Evolutionary conservation across 2,113 vertebrate genomes (phyloP), one percentile per base, ranked within the genome.

Genomic region (Malurus elegans): DNA sequence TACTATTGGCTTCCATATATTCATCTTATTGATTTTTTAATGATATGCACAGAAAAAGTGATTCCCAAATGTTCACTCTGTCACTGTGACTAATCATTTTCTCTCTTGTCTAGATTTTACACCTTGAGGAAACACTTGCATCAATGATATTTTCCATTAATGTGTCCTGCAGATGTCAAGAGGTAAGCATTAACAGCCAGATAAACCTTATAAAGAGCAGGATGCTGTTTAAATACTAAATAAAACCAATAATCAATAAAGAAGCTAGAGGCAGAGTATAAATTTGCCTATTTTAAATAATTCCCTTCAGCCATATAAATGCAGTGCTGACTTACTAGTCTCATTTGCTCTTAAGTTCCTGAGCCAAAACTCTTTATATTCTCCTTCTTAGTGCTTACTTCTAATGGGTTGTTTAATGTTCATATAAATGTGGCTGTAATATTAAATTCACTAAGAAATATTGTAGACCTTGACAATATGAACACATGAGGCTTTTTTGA

Each of bases 11-110:
- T 95, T 96, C 96, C 97, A 87, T 96, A 92, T 96, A 98, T 98
- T 98, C 82, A 93, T 98, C 97, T 97, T 97, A 99, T 98, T 98
- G 98, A 99, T 99, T 98, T 96, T 98, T 97, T 98, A 99, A 99
- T 98, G 93, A 98, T 98, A 99, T 98, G 98, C 98, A 98, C 97
- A 98, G 96, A 97, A 90, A 98, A 99, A 98, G 98, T 98, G 97
- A 99, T 99, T 98, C 98, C 98, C 98, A 98, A 97, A 96, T 92
- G 95, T 97, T 97, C 95, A 90, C 93, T 97, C 98, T 99, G 98
- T 98, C 98, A 98, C 94, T 82, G 94, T 98, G 98, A 98, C 98
- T 99, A 98, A 99, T 98, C 96, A 98, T 97, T 97, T 98, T 98
- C 97, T 94, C 90, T 40, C 92, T 96, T 97, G 87, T 94, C 93